Base-by-base conservation (phyloP, 2,797 vertebrate species). In the Pipistrellus kuhlii region DNA sequence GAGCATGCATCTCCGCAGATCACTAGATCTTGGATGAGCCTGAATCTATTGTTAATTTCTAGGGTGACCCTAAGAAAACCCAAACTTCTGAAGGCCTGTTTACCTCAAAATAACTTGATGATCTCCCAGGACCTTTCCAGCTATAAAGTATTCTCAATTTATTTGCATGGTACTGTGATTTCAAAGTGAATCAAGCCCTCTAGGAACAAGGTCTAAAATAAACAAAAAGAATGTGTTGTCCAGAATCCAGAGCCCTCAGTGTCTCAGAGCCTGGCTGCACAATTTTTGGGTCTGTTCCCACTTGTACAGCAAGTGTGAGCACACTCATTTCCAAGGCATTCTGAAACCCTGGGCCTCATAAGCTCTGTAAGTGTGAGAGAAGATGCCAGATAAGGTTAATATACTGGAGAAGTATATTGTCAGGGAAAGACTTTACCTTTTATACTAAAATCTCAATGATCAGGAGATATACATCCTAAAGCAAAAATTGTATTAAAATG, bases 161-260 rank as follows among this genome's bases (percentile, higher is more conserved):
- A 85, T 30, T 30, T 48, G 3, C 59, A 25, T 59, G 12, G 32
- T 77, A 11, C 48, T 25, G 20, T 48, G 18, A 62, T 80, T 35
- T 44, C 57, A 92, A 68, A 85, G 30, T 35, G 41, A 41, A 68
- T 46, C 38, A 25, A 38, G 51, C 41, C 25, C 90, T 53, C 85
- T 14, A 69, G 41, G 55, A 66, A 51, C 18, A 95, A 76, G 17
- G 66, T 94, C 75, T 84, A 27, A 94, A 93, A 92, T 46, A 53
- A 51, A 41, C 5, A 69, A 53, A 55, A 51, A 88, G 30, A 27
- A 6, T 11, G 17, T 59, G 20, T 20, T 69, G 27, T 35, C n/a
- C 18, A 57, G 21, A n/a, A 51, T 4, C 72, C 27, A 66, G 2
- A 6, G 20, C n/a, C 3, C 21, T n/a, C 25, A 3, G 25, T 2